Conservation (phyloP, 1,140 invertebrate species). For the Dolichoris vasculosae region DNA sequence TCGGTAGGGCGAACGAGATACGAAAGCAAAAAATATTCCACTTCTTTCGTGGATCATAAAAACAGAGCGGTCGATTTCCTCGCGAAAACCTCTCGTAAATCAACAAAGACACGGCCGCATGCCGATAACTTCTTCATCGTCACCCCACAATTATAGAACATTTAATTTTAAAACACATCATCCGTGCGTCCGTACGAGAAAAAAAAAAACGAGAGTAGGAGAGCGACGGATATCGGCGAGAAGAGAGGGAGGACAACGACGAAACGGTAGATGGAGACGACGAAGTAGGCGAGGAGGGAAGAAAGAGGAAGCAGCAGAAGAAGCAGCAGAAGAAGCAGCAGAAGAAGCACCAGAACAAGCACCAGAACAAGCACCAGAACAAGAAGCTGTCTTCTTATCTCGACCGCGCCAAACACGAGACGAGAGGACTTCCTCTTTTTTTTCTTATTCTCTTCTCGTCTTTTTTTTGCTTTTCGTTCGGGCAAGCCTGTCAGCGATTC, state of each 20-base stretch:
- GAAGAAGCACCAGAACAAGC: neutral
- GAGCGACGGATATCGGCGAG: neutral
- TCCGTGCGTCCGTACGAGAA: slow-evolving; percentile 18
- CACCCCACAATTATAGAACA: slow-evolving; percentile 39
- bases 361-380: neutral
- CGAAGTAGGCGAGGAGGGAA: neutral
- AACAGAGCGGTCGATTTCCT: slow-evolving; percentile 20
- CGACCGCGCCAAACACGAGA: slow-evolving; percentile 13
- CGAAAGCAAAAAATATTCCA: neutral
- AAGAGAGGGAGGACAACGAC: neutral
- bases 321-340: neutral
- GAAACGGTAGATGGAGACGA: neutral
- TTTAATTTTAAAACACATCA: slow-evolving; percentile 51
- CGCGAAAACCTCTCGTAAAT: slow-evolving; percentile 26
- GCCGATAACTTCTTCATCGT: slow-evolving; percentile 31
- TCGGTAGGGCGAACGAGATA: neutral
- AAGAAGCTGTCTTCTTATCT: slow-evolving; percentile 35
- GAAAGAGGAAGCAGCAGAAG: neutral
- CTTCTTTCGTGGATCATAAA: slow-evolving; percentile 17
- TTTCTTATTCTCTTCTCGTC: neutral
- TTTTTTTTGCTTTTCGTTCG: neutral
- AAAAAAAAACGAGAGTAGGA: neutral
- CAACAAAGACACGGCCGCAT: slow-evolving; percentile 25
- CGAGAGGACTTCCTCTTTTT: neutral
- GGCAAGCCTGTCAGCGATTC: slow-evolving; percentile 17